A percentile compares a stretch with the other conserved stretches of the same genome.
These are phyloP conservation scores for Eulithis testata DNA, from an alignment of 2,888 invertebrate species.

Conservation along the genomic window DNA sequence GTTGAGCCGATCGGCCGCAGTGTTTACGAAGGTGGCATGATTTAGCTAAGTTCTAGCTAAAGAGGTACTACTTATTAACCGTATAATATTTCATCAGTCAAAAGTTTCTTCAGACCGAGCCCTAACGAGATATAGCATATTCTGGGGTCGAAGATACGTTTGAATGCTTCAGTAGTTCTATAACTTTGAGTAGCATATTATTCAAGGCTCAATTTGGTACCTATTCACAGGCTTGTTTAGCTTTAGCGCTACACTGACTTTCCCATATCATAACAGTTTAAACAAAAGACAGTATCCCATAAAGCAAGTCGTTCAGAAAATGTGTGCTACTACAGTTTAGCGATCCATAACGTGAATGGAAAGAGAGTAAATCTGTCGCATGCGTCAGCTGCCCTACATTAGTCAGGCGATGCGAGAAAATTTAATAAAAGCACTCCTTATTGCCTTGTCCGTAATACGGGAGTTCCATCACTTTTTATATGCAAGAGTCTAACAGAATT, in stretches of 20 bases:
- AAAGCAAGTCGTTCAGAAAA: constrained; percentile 34
- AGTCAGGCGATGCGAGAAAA: constrained; percentile 80
- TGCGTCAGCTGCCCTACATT: constrained; percentile 80
- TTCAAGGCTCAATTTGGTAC: not conserved
- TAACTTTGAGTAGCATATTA: not conserved
- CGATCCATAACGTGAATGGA: constrained; percentile 59
- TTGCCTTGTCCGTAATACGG: constrained; percentile 52
- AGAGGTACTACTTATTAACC: no score
- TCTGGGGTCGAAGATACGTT: constrained; percentile 43
- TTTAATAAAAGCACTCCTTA: constrained; percentile 81
- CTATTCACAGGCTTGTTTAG: not conserved
- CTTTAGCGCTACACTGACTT: not conserved
- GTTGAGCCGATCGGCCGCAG: constrained; percentile 52
- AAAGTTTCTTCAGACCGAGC: no score
- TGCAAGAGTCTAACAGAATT: constrained; percentile 13
- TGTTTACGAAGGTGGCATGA: constrained; percentile 54
- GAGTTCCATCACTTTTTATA: constrained; percentile 47
- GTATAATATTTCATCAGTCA: no score
- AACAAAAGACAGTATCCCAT: constrained; percentile 20
- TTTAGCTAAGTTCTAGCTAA: no score
- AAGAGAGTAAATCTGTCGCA: constrained; percentile 69
- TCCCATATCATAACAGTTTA: constrained; percentile 2
- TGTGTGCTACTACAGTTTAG: constrained; percentile 47
- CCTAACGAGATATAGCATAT: no score
- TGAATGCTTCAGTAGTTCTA: constrained; percentile 27